Conservation (phyloP, 2,797 vertebrate species). For the Onychomys arenicola region DNA sequence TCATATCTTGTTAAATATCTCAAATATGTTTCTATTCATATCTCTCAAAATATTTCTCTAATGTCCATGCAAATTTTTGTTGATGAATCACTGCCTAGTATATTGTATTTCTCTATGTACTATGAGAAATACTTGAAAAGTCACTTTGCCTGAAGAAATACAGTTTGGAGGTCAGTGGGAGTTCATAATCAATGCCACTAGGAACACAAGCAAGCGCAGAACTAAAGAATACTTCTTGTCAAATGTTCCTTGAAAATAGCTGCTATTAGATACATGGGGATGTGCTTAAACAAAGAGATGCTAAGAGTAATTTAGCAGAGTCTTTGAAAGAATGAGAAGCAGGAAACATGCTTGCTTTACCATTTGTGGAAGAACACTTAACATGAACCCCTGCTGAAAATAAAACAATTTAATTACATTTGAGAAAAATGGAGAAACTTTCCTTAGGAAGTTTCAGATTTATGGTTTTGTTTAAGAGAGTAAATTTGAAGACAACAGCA, state of each 20-base stretch:
- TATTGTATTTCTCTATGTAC: not conserved
- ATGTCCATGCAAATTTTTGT: conserved; percentile 5
- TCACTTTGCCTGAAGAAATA: conserved; percentile 79
- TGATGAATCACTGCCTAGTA: not conserved
- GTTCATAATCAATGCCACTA: conserved; percentile 72
- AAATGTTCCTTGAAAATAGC: conserved; percentile 82
- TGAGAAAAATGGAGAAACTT: conserved; percentile 54
- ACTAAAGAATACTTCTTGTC: conserved; percentile 79
- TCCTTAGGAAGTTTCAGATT: conserved; percentile 65
- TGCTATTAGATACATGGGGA: conserved; percentile 69
- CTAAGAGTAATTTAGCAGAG: conserved; percentile 79
- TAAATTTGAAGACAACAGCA: conserved; percentile 11
- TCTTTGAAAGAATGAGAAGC: conserved; percentile 73
- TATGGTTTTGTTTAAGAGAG: conserved; percentile 48
- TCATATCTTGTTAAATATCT: not conserved
- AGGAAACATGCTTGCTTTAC: conserved; percentile 73
- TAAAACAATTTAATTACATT: conserved; percentile 79
- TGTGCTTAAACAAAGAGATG: conserved; percentile 75
- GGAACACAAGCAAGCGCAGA: conserved; percentile 75
- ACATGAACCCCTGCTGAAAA: conserved; percentile 76
- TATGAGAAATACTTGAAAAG: conserved; percentile 64
- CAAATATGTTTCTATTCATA: not conserved
- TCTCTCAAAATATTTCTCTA: not conserved
- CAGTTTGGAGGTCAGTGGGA: conserved; percentile 74
- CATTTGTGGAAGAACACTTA: conserved; percentile 79